A percentile compares a stretch with the other conserved stretches of the same genome.
These are phyloP conservation scores for Cathartes aura DNA, from an alignment of 2,113 vertebrate genomes.

Conservation along the genomic window DNA sequence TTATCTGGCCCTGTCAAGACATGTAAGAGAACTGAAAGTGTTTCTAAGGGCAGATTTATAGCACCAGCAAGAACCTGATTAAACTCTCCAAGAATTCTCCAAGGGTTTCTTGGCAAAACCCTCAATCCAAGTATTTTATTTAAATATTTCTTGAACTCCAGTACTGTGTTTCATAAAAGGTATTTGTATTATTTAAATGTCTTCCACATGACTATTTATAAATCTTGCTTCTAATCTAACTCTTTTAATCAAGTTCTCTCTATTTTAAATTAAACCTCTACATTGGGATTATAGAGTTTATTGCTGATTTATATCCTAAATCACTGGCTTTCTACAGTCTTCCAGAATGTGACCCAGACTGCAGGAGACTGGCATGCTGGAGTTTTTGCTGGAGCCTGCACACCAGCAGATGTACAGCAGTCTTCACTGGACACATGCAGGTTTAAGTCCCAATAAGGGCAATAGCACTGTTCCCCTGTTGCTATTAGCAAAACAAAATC, in stretches of 20 bases:
- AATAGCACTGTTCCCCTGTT: background rate
- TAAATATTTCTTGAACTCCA: background rate
- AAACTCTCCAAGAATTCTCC: background rate
- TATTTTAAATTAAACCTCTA: constrained; percentile 24
- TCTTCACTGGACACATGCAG: background rate
- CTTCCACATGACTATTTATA: background rate
- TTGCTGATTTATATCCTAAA: background rate
- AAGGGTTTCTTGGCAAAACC: background rate
- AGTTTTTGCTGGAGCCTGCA: background rate
- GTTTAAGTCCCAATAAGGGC: background rate
- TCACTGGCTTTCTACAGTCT: background rate
- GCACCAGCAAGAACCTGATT: background rate
- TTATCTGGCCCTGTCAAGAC: background rate
- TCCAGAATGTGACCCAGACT: background rate
- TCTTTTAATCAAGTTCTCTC: background rate
- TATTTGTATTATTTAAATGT: constrained; percentile 29
- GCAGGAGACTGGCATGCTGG: background rate
- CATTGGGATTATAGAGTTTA: background rate
- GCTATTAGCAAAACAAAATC: background rate
- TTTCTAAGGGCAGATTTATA: background rate
- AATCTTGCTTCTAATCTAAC: background rate
- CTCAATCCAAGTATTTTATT: background rate
- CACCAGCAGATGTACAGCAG: background rate
- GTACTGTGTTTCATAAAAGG: background rate
- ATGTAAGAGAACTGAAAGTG: background rate